These are phyloP conservation scores for Balaenoptera acutorostrata DNA, from an alignment of 2,113 vertebrate genomes.

Conservation along the genomic window DNA sequence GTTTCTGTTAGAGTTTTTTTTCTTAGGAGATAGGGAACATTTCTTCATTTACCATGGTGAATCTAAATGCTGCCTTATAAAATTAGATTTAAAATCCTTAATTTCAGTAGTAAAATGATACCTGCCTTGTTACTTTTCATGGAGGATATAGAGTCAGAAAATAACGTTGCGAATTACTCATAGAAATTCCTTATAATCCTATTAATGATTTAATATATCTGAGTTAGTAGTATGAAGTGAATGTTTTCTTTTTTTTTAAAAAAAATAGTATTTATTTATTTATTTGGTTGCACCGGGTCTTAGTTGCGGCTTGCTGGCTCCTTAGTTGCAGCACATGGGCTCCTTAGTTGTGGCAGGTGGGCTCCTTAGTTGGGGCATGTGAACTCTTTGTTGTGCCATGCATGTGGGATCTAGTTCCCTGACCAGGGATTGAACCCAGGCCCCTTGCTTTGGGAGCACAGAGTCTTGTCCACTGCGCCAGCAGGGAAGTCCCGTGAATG, in stretches of 20 bases:
- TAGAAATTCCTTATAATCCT: neutral
- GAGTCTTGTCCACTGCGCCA: too few relatives aligned
- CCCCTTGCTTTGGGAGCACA: too few relatives aligned
- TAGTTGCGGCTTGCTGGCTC: too few relatives aligned
- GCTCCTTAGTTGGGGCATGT: too few relatives aligned
- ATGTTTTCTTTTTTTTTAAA: neutral
- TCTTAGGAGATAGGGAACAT: neutral
- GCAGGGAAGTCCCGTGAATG: neutral
- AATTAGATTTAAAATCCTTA: conserved; percentile 24
- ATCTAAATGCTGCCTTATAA: conserved; percentile 10
- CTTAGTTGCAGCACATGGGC: too few relatives aligned
- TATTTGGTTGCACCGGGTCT: too few relatives aligned
- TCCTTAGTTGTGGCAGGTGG: too few relatives aligned
- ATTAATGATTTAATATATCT: conserved; percentile 18
- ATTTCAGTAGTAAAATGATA: conserved; percentile 14
- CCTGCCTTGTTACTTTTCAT: neutral
- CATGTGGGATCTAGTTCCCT: too few relatives aligned
- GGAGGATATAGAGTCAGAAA: neutral
- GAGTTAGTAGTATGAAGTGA: conserved; percentile 17
- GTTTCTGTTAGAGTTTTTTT: neutral
- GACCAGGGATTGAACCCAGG: too few relatives aligned
- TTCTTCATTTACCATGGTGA: conserved; percentile 16
- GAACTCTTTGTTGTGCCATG: too few relatives aligned
- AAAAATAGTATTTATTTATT: too few relatives aligned
- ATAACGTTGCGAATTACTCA: neutral